Evolutionary conservation across 2,113 vertebrate species (phyloP).

Genomic region (Dunckerocampus dactyliophorus): DNA sequence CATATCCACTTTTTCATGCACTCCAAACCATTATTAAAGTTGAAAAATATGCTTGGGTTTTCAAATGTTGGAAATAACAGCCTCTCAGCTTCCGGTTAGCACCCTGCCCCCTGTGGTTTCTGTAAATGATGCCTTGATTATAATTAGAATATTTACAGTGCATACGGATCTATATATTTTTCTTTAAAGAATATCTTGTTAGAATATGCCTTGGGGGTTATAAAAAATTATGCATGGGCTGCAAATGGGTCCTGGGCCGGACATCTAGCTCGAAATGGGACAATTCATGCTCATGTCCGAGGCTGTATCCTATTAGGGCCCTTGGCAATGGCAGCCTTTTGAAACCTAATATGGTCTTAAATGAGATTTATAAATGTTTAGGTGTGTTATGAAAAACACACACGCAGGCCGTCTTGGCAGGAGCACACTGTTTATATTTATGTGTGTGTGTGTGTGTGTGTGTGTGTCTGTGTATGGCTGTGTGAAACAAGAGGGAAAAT

Average conservation of each 20-base stretch:
- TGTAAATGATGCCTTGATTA: too few relatives aligned
- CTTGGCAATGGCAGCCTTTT: constrained; percentile 68
- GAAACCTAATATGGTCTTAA: constrained; percentile 79
- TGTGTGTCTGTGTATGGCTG: constrained; percentile 18
- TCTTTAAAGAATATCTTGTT: too few relatives aligned
- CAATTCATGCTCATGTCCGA: constrained; percentile 32
- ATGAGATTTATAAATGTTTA: constrained; percentile 84
- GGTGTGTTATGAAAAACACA: constrained; percentile 78
- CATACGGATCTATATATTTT: too few relatives aligned
- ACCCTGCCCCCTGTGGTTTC: too few relatives aligned
- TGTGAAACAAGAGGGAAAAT: constrained; percentile 47
- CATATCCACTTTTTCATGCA: too few relatives aligned
- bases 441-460: constrained; percentile 18
- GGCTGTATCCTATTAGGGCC: constrained; percentile 67
- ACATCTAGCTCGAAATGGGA: neutral
- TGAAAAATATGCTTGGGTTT: too few relatives aligned
- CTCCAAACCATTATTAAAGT: too few relatives aligned
- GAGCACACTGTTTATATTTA: constrained; percentile 38
- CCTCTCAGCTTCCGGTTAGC: too few relatives aligned
- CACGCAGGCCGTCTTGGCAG: constrained; percentile 34
- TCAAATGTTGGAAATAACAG: too few relatives aligned
- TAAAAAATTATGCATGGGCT: too few relatives aligned
- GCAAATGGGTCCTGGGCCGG: constrained; percentile 1
- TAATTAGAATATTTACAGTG: too few relatives aligned
- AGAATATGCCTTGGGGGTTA: too few relatives aligned